These are phyloP conservation scores for Ganaspis brasiliensis DNA, from an alignment of 2,888 invertebrate species.

Conservation along the genomic window DNA sequence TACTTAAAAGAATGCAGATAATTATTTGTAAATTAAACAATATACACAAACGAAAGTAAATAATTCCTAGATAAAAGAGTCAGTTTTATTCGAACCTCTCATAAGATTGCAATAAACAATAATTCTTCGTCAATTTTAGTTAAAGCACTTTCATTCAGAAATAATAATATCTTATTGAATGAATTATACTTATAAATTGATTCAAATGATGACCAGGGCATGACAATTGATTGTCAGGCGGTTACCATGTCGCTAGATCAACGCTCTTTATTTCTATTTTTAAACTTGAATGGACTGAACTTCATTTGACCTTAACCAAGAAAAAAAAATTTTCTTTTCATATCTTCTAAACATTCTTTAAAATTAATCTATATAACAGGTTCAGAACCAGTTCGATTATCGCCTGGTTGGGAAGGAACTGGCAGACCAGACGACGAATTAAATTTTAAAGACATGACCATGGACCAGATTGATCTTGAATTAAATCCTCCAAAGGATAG, in stretches of 20 bases:
- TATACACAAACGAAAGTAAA: too few species aligned
- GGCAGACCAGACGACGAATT: slow-evolving; percentile 92
- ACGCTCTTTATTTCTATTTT: slow-evolving; percentile 1
- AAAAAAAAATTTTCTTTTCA: not conserved
- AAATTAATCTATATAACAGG: slow-evolving; percentile 73
- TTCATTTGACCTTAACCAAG: not conserved
- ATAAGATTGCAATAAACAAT: too few species aligned
- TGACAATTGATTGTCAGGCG: slow-evolving; percentile 3
- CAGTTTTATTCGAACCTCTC: not conserved
- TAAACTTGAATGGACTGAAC: not conserved
- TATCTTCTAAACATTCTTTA: not conserved
- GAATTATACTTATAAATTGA: slow-evolving; percentile 27
- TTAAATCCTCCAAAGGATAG: slow-evolving; percentile 90
- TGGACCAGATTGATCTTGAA: slow-evolving; percentile 87
- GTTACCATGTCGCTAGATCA: slow-evolving; percentile 13
- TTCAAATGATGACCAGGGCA: slow-evolving; percentile 21
- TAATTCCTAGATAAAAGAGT: too few species aligned
- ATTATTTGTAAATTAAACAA: too few species aligned
- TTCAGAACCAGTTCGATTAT: slow-evolving; percentile 90
- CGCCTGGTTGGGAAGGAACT: slow-evolving; percentile 93
- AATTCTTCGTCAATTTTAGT: too few species aligned
- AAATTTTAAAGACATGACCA: slow-evolving; percentile 88
- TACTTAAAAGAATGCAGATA: too few species aligned
- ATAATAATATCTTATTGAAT: not conserved
- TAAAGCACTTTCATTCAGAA: slow-evolving; percentile 30